A percentile compares a stretch with the other conserved stretches of the same genome.
Conservation (phyloP, 92 coral and sea anemone genomes). For the Porites evermanni region DNA sequence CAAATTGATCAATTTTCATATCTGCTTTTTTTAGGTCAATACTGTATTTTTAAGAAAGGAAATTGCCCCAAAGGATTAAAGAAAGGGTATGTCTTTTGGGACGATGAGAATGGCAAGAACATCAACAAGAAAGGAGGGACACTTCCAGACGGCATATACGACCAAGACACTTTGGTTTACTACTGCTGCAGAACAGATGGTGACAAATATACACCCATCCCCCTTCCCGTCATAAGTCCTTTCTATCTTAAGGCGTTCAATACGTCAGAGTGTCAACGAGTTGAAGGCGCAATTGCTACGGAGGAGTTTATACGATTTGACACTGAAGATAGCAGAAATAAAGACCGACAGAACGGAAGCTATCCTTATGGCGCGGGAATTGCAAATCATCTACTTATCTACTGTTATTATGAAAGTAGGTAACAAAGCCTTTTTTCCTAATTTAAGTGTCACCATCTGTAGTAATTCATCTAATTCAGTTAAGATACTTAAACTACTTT, state of each 20-base stretch:
- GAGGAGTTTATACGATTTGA: constrained; percentile 57
- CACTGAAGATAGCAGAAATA: constrained; percentile 39
- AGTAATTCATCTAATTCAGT: too few species aligned
- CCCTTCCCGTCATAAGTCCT: constrained; percentile 56
- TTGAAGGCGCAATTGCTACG: constrained; percentile 53
- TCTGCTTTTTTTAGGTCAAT: constrained; percentile 19
- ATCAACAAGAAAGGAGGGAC: constrained; percentile 42
- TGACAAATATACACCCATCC: constrained; percentile 38
- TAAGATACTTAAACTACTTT: too few species aligned
- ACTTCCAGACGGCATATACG: constrained; percentile 66
- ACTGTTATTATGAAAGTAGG: constrained; percentile 47
- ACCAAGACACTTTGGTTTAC: constrained; percentile 23
- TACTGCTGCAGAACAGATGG: constrained; percentile 64
- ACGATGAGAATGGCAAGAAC: constrained; percentile 49
- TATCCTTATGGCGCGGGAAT: constrained; percentile 37
- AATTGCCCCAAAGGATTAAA: constrained; percentile 41
- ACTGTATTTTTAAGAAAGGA: constrained; percentile 63
- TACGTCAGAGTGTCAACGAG: constrained; percentile 58
- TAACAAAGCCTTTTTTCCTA: neutral
- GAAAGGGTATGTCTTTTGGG: constrained; percentile 52
- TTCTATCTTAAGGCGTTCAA: constrained; percentile 51
- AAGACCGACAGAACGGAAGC: constrained; percentile 25
- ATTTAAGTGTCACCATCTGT: too few species aligned
- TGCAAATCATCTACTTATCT: neutral
- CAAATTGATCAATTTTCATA: too few species aligned